Base-by-base conservation (phyloP, 2,888 invertebrate species). In the Athalia circularis region DNA sequence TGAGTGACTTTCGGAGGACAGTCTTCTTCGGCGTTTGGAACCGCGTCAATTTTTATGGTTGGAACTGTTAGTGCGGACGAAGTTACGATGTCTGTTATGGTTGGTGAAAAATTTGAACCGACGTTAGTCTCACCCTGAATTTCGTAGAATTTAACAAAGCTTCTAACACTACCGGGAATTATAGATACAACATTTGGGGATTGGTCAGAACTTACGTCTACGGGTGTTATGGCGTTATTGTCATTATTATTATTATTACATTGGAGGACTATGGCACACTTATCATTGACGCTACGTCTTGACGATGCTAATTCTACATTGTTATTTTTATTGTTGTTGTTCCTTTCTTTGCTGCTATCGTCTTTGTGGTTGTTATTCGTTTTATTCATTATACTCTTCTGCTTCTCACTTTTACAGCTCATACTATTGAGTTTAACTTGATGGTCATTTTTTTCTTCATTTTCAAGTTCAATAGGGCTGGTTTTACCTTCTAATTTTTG, bases 141-240 rank as follows among this genome's bases (percentile, higher is more conserved):
- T 83, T 90, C 90, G 82, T 89, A 90, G 81, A 88, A 87, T 79
- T 87, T 85, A 80, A 90, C 86, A 81, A 88, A 89, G 82, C 82
- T 90, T 78, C 84, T 88, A 86, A 90, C 89, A 83, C 88, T 90
- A 87, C 89, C 89, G 65, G 89, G 88, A 80, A 83, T 83, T 85
- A 88, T 88, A 62, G 84, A 84, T 82, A 85, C 84, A 62, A 50
- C 50, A 62, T 62, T 82, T 78, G 80, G 82, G 81, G 84, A 84
- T 88, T 88, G 88, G 86, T 88, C 87, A 82, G 84, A 84, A 86
- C 87, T 89, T 89, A 88, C 79, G 83, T 81, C 88, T 88, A 89
- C 85, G 85, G 88, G 85, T 86, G 84, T 84, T 83, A 82, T 86
- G 85, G 87, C 85, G 84, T 89, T 88, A 88, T 90, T 89, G 88